A percentile compares a stretch with the other conserved stretches of the same genome.
Evolutionary conservation across 2,113 vertebrate species (phyloP).

Genomic region (Dryoscopus gambensis): DNA sequence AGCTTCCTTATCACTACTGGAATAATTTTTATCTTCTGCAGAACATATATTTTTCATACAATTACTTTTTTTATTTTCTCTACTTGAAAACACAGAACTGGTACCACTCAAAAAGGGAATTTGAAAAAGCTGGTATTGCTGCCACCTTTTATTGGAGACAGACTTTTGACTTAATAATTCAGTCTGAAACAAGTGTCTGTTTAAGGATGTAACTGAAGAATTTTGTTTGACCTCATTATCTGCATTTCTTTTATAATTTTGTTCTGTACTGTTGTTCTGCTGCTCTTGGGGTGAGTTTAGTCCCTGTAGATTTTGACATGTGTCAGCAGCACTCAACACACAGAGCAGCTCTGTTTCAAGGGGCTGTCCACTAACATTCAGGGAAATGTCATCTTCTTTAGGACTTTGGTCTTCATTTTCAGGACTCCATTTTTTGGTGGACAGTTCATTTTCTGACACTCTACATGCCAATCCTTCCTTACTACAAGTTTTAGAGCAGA

Average conservation of each 20-base stretch:
- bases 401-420: background rate
- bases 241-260: background rate
- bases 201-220: background rate
- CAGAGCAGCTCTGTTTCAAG: background rate
- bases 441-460: background rate
- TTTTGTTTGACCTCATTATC: background rate
- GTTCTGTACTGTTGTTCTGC: background rate
- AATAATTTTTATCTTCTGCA: background rate
- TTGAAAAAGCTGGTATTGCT: background rate
- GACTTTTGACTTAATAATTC: background rate
- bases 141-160: background rate
- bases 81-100: background rate
- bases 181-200: background rate
- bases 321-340: background rate
- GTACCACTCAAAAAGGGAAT: background rate
- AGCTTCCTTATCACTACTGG: background rate
- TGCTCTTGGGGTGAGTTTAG: background rate
- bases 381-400: background rate
- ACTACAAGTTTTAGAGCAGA: background rate
- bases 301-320: fast-evolving
- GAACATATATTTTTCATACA: background rate
- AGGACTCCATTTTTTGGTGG: background rate
- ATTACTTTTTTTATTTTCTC: background rate
- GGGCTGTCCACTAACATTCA: background rate
- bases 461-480: background rate